Conservation (phyloP, 2,797 vertebrate species). For the Karalla daura region DNA sequence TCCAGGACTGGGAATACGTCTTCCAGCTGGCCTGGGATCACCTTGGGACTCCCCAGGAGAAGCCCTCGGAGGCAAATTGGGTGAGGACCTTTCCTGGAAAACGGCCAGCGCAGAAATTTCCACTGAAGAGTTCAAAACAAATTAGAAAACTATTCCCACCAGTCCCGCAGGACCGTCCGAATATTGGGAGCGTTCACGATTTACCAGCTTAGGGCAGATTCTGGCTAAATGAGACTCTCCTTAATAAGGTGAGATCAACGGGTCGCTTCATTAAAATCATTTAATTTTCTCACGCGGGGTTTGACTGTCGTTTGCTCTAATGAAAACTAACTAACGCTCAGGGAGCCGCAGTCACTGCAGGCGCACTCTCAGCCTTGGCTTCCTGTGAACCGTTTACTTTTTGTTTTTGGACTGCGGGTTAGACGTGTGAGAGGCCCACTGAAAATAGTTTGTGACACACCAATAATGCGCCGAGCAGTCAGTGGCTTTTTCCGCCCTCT, state of each 20-base stretch:
- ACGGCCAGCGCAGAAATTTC: no score
- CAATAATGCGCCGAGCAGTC: slow-evolving; percentile 24
- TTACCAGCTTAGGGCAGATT: slow-evolving; percentile 1
- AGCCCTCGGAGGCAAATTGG: slow-evolving; percentile 1
- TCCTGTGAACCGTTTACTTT: neutral
- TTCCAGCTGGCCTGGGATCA: neutral
- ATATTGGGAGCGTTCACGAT: slow-evolving; percentile 11
- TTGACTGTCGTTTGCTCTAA: slow-evolving; percentile 43
- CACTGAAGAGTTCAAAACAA: slow-evolving; percentile 3
- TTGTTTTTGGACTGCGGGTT: neutral
- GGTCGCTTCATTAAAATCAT: slow-evolving; percentile 49
- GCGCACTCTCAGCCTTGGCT: neutral
- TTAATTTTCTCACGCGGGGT: neutral
- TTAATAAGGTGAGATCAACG: slow-evolving; percentile 38
- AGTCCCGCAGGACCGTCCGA: neutral
- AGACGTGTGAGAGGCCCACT: slow-evolving; percentile 1
- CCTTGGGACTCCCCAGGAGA: neutral
- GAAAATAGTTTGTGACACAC: slow-evolving; percentile 51
- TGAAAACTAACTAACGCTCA: slow-evolving; percentile 46
- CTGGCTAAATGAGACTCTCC: slow-evolving; percentile 14
- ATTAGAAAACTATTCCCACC: no score
- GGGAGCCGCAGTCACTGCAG: neutral
- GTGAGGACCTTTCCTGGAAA: no score
- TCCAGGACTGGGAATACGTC: neutral
- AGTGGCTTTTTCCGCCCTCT: slow-evolving; percentile 18